phyloP scores from a whole-genome alignment of 2,113 vertebrate genomes.

The Hippolais icterina region DNA sequence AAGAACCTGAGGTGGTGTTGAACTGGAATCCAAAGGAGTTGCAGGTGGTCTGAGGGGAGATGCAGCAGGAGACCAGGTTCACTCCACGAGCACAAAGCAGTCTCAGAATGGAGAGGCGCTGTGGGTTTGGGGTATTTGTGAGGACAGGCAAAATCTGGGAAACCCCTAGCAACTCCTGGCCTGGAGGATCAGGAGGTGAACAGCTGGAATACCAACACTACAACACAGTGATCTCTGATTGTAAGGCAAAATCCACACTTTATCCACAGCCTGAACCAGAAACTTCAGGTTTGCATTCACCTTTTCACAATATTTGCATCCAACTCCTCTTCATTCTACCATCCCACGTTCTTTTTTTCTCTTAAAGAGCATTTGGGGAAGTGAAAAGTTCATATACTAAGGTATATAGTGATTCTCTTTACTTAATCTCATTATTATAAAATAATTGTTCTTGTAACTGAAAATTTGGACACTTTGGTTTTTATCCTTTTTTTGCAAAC shows the following conservation, averaged over 20 bases:
- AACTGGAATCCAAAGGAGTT: not conserved
- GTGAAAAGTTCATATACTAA: not conserved
- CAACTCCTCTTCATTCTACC: not conserved
- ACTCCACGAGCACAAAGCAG: not conserved
- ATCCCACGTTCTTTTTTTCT: not conserved
- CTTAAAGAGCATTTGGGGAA: not conserved
- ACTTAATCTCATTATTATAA: not conserved
- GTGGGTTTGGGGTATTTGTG: not conserved
- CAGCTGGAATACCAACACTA: not conserved
- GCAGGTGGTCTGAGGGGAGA: slow-evolving; percentile 54
- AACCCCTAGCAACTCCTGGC: not conserved
- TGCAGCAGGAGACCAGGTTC: slow-evolving; percentile 36
- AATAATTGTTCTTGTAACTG: not conserved
- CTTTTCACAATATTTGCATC: not conserved
- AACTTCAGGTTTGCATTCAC: not conserved
- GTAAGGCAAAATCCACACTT: not conserved
- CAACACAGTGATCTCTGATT: not conserved
- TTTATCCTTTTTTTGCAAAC: not conserved
- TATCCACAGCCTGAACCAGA: not conserved
- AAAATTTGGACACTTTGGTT: not conserved
- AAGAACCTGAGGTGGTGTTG: not conserved
- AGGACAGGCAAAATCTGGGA: not conserved
- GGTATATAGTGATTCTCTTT: not conserved
- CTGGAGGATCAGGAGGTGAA: not conserved
- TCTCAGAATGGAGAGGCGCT: not conserved